Evolutionary conservation across 2,888 invertebrate genomes (phyloP), one percentile per base, ranked within the genome.

Genomic region (Metellina segmentata): DNA sequence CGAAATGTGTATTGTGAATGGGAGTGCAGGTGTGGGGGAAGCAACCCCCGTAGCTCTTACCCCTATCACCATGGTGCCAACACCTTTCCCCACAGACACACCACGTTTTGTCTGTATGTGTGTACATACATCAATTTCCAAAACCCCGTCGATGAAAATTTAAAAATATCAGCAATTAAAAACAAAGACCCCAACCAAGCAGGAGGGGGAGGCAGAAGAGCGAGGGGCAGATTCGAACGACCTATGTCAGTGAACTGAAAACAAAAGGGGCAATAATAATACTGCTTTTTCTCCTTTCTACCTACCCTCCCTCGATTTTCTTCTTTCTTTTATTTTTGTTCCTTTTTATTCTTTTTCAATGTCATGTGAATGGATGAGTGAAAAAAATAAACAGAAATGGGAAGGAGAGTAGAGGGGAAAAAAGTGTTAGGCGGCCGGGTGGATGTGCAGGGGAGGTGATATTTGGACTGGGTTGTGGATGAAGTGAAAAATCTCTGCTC

Each of bases 261-360:
- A 87, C 87, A 79, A 85, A 85, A 72, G 87, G 87, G 87, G 79
- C 79, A 87, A 79, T 87, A 87, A 87, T 69, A 87, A 78, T 69
- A 61, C n/a, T 85, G 61, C 34, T 19, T 7, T 75, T 75, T 61
- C 75, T 77, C 52, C 61, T 20, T 20, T 78, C 51, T 34, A 51
- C 53, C 79, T 19, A 20, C 53, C 11, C 19, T 72, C 83, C 51
- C 51, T 72, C 51, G 8, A 16, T 48, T 16, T 48, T 16, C 6
- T 72, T 19, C 7, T 19, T 19, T 19, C 7, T 9, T 19, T 19
- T 19, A 7, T 7, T 19, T 19, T 19, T 69, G 34, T 53, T 11
- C n/a, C 70, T 78, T 87, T 86, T 87, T 48, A 9, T 77, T 85
- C 77, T 75, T 69, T 81, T 74, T 48, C 61, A 49, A 49, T 75